Conservation (phyloP, 2,797 vertebrate genomes). For the Psittacula echo region DNA sequence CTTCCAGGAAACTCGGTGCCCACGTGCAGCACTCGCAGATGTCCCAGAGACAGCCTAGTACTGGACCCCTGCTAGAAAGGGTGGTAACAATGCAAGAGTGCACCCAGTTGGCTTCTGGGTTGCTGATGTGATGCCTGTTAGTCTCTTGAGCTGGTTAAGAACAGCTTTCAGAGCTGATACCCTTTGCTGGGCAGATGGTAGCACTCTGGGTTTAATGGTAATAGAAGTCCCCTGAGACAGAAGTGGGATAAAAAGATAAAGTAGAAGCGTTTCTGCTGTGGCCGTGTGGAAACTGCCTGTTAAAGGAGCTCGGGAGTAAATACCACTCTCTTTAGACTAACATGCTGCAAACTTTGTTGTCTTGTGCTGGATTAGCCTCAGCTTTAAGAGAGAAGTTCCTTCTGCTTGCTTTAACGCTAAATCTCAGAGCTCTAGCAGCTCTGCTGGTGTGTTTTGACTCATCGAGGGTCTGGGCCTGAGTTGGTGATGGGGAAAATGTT, state of each 20-base stretch:
- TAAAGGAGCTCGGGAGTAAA: not conserved
- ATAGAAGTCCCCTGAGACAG: not conserved
- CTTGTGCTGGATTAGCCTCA: not conserved
- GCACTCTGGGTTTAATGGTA: not conserved
- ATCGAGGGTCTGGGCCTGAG: not conserved
- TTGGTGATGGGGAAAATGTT: not conserved
- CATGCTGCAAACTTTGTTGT: not conserved
- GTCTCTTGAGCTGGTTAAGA: slow-evolving; percentile 14
- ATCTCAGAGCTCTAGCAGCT: not conserved
- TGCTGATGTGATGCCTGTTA: not conserved
- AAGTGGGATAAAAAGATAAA: not conserved
- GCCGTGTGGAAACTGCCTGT: not conserved
- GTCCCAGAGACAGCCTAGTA: not conserved
- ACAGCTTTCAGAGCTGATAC: not conserved
- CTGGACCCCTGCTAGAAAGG: not conserved
- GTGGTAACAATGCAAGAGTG: not conserved
- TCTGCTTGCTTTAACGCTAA: not conserved
- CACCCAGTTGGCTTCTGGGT: not conserved
- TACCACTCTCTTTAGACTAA: not conserved
- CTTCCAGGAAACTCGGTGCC: not conserved
- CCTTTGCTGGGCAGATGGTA: slow-evolving; percentile 24
- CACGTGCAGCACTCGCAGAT: not conserved
- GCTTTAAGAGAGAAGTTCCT: not conserved
- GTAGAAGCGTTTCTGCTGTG: not conserved
- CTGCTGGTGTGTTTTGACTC: not conserved